Base-by-base conservation (phyloP, 2,888 invertebrate species). In the Sturmia bella region DNA sequence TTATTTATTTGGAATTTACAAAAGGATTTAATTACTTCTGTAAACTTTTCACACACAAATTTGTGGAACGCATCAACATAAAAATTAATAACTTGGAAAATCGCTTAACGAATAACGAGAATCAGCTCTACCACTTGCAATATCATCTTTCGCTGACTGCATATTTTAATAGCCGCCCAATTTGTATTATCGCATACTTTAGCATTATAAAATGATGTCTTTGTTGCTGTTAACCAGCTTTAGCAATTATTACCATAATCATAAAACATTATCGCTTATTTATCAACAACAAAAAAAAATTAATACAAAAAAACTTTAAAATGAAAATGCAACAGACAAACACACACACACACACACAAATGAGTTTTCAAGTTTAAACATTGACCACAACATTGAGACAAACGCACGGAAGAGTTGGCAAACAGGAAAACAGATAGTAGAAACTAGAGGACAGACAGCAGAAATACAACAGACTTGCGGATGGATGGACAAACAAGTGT, bases 261-360 rank as follows among this genome's bases (percentile, higher is more conserved):
- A 83, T 80, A 78, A 83, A 84, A 84, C 84, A 82, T 83, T 85
- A 84, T 84, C 84, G 84, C 84, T 83, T 84, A 81, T 84, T 84
- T 84, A 84, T 84, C 84, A 77, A 78, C 56, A 64, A 57, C 21
- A 50, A 37, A 48, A 19, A 59, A 27, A 61, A 21, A n/a, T n/a
- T n/a, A n/a, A n/a, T n/a, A n/a, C n/a, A 13, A 21, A 61, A 9
- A 57, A 39, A 12, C 12, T 1, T n/a, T 1, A n/a, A 39, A 39
- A 56, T 9, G 68, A 54, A 63, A 27, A 11, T 56, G 6, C 32
- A 32, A 32, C 32, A 7, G 9, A 1, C 61, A 19, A 72, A 50
- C 6, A n/a, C 19, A 68, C 9, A 57, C 59, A 72, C 57, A 24
- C 27, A 69, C 32, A 43, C 39, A 56, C 56, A 56, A 80, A 74